Evolutionary conservation across 2,888 invertebrate species (phyloP).

Genomic region (Deilephila porcellus): DNA sequence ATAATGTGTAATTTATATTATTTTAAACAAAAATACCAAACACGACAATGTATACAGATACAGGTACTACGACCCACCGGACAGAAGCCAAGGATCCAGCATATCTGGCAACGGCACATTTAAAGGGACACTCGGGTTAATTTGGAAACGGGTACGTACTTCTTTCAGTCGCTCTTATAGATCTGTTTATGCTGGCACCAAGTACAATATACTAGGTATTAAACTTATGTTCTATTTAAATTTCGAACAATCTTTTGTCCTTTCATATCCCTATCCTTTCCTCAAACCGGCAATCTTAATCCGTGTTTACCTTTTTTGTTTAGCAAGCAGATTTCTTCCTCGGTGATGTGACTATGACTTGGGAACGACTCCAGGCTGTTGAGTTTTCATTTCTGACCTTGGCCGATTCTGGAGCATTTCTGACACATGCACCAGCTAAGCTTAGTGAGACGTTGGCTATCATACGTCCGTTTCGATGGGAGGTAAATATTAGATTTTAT

Average conservation of each 20-base stretch:
- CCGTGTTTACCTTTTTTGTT: conserved; percentile 32
- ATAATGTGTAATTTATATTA: not conserved
- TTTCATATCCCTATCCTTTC: too few species aligned
- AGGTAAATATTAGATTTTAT: conserved; percentile 70
- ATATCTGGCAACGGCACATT: conserved; percentile 87
- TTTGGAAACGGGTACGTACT: conserved; percentile 86
- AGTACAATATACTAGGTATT: too few species aligned
- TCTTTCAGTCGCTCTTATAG: not conserved
- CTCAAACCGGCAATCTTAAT: too few species aligned
- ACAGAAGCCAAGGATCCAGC: conserved; percentile 88
- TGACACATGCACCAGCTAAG: conserved; percentile 89
- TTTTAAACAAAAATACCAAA: not conserved
- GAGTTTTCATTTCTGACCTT: conserved; percentile 91
- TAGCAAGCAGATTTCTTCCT: conserved; percentile 90
- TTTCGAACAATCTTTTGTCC: not conserved
- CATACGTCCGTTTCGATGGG: conserved; percentile 89
- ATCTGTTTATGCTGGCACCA: too few species aligned
- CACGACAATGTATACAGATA: conserved; percentile 68
- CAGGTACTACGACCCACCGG: conserved; percentile 89
- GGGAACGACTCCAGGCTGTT: conserved; percentile 88
- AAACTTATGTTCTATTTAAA: too few species aligned
- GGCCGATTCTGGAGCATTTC: conserved; percentile 91
- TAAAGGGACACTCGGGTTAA: conserved; percentile 89
- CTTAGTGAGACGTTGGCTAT: conserved; percentile 90
- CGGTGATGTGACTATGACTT: conserved; percentile 90